phyloP scores from a whole-genome alignment of 2,113 vertebrate species.

The Aphelocoma coerulescens region DNA sequence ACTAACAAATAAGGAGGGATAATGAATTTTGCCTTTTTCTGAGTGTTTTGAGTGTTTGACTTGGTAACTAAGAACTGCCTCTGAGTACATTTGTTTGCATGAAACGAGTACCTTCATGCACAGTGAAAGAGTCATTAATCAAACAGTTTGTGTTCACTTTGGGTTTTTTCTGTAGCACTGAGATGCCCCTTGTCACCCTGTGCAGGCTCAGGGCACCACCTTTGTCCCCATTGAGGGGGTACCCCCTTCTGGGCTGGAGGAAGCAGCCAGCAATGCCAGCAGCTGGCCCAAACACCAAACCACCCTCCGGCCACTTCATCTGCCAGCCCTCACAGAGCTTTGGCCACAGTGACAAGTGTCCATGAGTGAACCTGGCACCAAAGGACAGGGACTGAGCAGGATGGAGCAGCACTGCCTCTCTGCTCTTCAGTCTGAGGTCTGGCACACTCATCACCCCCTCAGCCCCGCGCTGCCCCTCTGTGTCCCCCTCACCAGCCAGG shows the following conservation, averaged over 20 bases:
- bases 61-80: background rate
- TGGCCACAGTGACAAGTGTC: background rate
- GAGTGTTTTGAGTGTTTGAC: background rate
- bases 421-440: conserved; percentile 20
- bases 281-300: accelerated
- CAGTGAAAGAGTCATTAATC: background rate
- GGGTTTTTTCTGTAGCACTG: background rate
- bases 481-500: accelerated
- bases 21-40: background rate
- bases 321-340: background rate
- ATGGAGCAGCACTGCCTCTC: background rate
- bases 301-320: background rate
- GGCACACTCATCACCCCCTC: background rate
- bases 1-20: background rate
- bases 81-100: background rate
- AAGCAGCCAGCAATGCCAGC: background rate
- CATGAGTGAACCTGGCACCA: accelerated
- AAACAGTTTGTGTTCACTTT: background rate
- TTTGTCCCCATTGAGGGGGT: accelerated
- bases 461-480: background rate
- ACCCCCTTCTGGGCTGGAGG: background rate
- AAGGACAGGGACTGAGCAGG: background rate
- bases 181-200: background rate
- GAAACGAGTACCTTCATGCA: background rate
- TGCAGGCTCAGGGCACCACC: background rate